Base-by-base conservation (phyloP, 2,113 vertebrate genomes). In the Ageneiosus marmoratus region DNA sequence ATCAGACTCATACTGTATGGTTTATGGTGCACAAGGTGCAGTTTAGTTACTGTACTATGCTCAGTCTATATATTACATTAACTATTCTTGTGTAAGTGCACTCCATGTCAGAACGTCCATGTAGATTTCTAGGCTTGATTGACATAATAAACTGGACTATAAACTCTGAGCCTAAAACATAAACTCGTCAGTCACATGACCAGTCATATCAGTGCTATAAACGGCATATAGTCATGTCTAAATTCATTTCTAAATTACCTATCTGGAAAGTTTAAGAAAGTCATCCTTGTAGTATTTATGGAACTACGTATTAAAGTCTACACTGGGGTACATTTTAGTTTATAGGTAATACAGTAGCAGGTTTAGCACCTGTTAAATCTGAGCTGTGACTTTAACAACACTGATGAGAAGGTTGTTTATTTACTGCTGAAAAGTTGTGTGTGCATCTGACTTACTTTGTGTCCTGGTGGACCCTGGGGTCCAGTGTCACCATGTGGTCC, bases 401-500 rank as follows among this genome's bases (percentile, higher is more conserved):
- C n/a, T 27, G 6, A 63, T 63, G 15, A 67, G 63, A 67, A 22
- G 34, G 29, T 20, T 67, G 63, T 18, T 22, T 37, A 20, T 4
- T 13, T 62, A 63, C 5, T 32, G 34, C 13, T 29, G 41, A 77
- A 58, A 58, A 24, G 13, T 3, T 8, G 29, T 65, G 58, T 16
- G 22, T 29, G 27, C 48, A 24, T 50, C 51, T 5, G 10, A 88
- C 93, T 90, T 82, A 95, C 96, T 92, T 97, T 97, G 92, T 89
- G 91, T 82, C 96, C 96, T 81, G 94, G 92, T 12, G 86, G 62
- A 37, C 96, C 96, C 90, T 96, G 95, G 75, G 93, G 90, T n/a
- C 96, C 96, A 24, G 89, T 85, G 79, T 97, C 96, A 82, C 96
- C 96, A 67, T 90, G 81, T 27, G 94, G 92, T 51, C 96, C 96